A percentile compares a stretch with the other conserved stretches of the same genome.
These are phyloP conservation scores for Dromas ardeola DNA, from an alignment of 2,113 vertebrate genomes.

Conservation along the genomic window DNA sequence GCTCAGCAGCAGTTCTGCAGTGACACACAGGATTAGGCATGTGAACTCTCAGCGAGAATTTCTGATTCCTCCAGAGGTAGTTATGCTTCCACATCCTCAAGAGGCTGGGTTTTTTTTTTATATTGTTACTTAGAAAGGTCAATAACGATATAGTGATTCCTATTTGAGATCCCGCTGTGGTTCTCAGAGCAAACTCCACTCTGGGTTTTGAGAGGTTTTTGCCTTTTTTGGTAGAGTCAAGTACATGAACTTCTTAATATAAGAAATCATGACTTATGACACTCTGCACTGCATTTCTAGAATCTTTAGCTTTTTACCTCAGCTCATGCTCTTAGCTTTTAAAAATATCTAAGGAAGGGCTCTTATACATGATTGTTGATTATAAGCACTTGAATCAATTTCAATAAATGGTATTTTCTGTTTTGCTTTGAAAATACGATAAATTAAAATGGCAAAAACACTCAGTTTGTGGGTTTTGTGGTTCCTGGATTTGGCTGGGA, in stretches of 20 bases:
- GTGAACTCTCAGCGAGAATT: background rate
- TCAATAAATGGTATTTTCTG: background rate
- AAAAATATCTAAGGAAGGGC: background rate
- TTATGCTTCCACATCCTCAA: background rate
- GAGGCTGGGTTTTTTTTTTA: background rate
- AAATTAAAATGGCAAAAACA: background rate
- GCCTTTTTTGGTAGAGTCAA: background rate
- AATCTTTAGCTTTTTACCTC: background rate
- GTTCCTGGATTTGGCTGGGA: background rate
- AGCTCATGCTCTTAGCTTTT: background rate
- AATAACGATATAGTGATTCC: background rate
- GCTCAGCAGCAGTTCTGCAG: conserved; percentile 28
- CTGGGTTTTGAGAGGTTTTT: background rate
- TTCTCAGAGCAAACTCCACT: background rate
- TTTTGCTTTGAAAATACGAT: background rate
- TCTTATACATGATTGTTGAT: background rate
- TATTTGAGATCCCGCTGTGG: background rate
- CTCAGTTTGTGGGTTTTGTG: background rate
- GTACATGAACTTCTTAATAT: background rate
- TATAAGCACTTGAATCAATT: background rate
- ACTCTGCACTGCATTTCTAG: background rate
- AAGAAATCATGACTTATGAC: background rate
- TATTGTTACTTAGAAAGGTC: background rate
- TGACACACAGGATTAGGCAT: conserved; percentile 48
- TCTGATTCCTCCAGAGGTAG: background rate